These are phyloP conservation scores for Lasiommata megera DNA, from an alignment of 2,888 invertebrate genomes.

Conservation along the genomic window DNA sequence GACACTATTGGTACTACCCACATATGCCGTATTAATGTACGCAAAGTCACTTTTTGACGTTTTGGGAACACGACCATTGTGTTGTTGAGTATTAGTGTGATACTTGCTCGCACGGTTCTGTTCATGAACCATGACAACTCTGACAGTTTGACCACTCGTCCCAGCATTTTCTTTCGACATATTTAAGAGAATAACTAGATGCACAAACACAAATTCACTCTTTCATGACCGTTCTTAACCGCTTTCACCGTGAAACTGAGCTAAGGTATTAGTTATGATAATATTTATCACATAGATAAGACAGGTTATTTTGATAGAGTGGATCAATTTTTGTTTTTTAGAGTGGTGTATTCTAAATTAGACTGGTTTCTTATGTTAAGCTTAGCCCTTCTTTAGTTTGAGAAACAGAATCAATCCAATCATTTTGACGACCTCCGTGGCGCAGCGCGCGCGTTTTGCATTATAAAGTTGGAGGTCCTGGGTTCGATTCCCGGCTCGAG, in stretches of 20 bases:
- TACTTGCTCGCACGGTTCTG: slow-evolving; percentile 29
- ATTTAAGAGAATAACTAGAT: slow-evolving; percentile 1
- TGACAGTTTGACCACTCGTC: slow-evolving; percentile 20
- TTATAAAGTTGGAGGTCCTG: no score
- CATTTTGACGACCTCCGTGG: no score
- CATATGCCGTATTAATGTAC: slow-evolving; percentile 61
- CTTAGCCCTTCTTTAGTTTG: no score
- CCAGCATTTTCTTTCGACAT: slow-evolving; percentile 33
- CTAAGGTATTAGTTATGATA: slow-evolving; percentile 16
- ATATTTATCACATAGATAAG: slow-evolving; percentile 10
- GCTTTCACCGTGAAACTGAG: slow-evolving; percentile 13
- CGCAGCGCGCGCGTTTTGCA: no score
- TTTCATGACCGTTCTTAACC: slow-evolving; percentile 10
- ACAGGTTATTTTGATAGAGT: not conserved
- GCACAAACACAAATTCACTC: not conserved
- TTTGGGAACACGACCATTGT: not conserved
- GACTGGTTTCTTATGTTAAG: no score
- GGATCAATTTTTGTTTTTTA: slow-evolving; percentile 10
- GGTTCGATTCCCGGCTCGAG: no score
- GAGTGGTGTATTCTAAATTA: not conserved
- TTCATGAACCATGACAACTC: slow-evolving; percentile 25
- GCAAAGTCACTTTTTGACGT: slow-evolving; percentile 44
- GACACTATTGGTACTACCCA: slow-evolving; percentile 54
- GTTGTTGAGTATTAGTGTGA: not conserved
- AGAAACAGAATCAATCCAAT: no score